Conservation (phyloP, 2,113 vertebrate genomes). For the Scopus umbretta region DNA sequence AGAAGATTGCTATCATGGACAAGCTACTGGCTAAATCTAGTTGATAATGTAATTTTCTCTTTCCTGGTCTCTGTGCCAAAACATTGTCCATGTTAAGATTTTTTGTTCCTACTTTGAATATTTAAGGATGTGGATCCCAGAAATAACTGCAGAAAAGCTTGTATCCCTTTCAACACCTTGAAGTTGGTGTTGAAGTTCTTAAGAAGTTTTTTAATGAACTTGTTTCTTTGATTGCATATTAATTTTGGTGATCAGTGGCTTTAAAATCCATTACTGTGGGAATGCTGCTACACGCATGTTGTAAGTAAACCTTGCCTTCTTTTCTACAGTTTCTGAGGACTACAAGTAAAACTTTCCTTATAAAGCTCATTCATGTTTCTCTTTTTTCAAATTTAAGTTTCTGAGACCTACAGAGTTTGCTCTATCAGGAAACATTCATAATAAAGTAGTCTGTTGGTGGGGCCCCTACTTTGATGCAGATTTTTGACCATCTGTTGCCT, state of each 20-base stretch:
- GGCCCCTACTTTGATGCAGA: not conserved
- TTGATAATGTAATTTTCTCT: not conserved
- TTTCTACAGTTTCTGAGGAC: not conserved
- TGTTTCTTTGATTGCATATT: not conserved
- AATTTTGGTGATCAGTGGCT: not conserved
- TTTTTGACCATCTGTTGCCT: constrained; percentile 35
- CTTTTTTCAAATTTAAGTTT: not conserved
- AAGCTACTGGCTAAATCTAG: not conserved
- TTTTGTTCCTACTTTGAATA: not conserved
- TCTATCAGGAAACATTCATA: not conserved
- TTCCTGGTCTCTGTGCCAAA: not conserved
- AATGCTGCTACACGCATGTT: not conserved
- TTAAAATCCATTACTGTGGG: not conserved
- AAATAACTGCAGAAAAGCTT: not conserved
- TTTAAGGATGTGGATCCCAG: not conserved
- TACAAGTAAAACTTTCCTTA: not conserved
- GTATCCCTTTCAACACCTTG: not conserved
- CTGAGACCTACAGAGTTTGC: not conserved
- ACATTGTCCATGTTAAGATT: not conserved
- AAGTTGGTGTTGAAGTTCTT: not conserved
- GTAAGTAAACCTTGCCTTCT: not conserved
- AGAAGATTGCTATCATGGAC: not conserved
- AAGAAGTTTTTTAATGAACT: not conserved
- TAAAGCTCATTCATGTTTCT: not conserved
- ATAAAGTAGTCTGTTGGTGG: not conserved